Percentiles rank a stretch among this genome's conserved stretches.
These are phyloP conservation scores for Sebastes kiyomatsui DNA, from an alignment of 2,797 vertebrate genomes.

Conservation along the genomic window DNA sequence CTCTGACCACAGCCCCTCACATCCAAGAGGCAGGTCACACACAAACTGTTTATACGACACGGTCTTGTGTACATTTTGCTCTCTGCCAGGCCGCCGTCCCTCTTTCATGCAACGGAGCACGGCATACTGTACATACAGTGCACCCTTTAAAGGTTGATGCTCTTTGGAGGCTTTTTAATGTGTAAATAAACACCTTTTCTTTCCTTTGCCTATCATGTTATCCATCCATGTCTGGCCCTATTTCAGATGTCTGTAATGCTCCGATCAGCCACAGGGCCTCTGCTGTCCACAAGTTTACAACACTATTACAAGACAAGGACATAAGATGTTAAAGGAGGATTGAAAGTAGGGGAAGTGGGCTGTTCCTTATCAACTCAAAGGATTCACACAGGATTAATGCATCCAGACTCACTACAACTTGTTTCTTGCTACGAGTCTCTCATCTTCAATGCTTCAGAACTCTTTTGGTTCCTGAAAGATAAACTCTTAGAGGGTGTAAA, in stretches of 20 bases:
- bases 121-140: background rate
- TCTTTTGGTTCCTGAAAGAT: background rate
- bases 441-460: background rate
- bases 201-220: background rate
- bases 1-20: conserved; percentile 51
- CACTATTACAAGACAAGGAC: background rate
- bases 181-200: conserved; percentile 11
- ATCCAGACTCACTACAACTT: background rate
- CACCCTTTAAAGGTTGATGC: background rate
- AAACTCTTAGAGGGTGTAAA: background rate
- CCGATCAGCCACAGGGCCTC: background rate
- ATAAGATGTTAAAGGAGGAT: background rate
- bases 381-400: background rate
- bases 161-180: background rate
- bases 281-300: background rate
- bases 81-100: background rate
- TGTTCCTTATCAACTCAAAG: background rate
- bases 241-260: background rate
- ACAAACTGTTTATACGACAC: conserved; percentile 59
- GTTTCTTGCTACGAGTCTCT: background rate
- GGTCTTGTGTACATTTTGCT: conserved; percentile 58
- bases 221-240: background rate
- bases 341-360: background rate
- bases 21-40: conserved; percentile 45
- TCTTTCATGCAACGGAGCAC: background rate